Conservation (phyloP, 2,888 invertebrate species). For the Plagodis pulveraria region DNA sequence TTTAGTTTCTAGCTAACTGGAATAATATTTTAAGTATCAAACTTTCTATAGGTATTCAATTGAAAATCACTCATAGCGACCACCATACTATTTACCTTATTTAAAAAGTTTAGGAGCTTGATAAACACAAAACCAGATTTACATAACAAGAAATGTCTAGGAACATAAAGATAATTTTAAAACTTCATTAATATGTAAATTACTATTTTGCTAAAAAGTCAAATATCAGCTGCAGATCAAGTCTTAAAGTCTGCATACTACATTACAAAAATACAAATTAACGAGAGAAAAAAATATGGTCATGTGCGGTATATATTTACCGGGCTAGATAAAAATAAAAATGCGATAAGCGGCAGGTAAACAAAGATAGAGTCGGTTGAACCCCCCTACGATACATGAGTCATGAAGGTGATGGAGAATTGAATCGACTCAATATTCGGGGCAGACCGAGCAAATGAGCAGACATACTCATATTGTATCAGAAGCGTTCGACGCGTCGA, state of each 20-base stretch:
- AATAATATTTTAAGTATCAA: too few relatives aligned
- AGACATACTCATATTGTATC: slow-evolving; percentile 27
- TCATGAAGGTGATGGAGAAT: slow-evolving; percentile 4
- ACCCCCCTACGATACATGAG: slow-evolving; percentile 21
- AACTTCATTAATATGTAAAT: too few relatives aligned
- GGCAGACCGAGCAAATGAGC: slow-evolving; percentile 26
- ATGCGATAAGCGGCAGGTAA: slow-evolving; percentile 29
- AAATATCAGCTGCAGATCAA: neutral
- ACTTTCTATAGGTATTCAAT: too few relatives aligned
- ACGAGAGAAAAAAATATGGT: too few relatives aligned
- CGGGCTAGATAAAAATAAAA: slow-evolving; percentile 23
- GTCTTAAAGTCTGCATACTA: neutral
- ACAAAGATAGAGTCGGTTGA: slow-evolving; percentile 27
- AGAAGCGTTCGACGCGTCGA: slow-evolving; percentile 58
- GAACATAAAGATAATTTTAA: too few relatives aligned
- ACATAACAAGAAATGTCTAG: too few relatives aligned
- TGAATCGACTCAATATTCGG: slow-evolving; percentile 34
- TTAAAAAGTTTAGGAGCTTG: too few relatives aligned
- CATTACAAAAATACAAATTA: too few relatives aligned
- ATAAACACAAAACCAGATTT: too few relatives aligned
- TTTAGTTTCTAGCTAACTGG: too few relatives aligned
- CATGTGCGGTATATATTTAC: neutral
- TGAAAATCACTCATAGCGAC: too few relatives aligned
- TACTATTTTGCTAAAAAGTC: neutral
- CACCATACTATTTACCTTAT: too few relatives aligned